Evolutionary conservation across 2,797 vertebrate genomes (phyloP), one percentile per base, ranked within the genome.

Genomic region (Chloroceryle amazona): DNA sequence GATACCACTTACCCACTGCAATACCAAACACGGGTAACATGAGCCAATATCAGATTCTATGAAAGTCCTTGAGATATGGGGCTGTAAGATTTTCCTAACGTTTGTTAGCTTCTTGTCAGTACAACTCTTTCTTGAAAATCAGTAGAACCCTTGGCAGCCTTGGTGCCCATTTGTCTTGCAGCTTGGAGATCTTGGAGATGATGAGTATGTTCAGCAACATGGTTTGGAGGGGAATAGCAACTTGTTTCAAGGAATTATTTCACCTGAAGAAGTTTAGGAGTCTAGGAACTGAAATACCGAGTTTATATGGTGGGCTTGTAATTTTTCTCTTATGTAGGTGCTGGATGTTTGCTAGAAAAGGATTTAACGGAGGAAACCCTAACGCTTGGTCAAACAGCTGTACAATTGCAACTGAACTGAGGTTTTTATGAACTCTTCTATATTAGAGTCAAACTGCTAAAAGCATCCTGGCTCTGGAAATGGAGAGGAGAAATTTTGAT

Each of bases 11-110:
- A n/a, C n/a, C n/a, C n/a, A n/a, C n/a, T n/a, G n/a, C n/a, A n/a
- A n/a, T n/a, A n/a, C n/a, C n/a, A n/a, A n/a, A n/a, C n/a, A n/a
- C n/a, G n/a, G n/a, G n/a, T 49, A 28, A 21, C 5, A 6, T 0
- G 1, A 29, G 58, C 12, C 47, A 28, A 3, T 52, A 31, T 12
- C 52, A 55, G 52, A 19, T 78, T 78, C 35, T 67, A 4, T 23
- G 4, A 14, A 41, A 42, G 20, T 6, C 23, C 12, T 7, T 13
- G 37, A 21, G 52, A 9, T 33, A 2, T 0, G 2, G 6, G 6
- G 5, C 37, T 41, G 44, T 8, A 54, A 31, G 14, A n/a, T 31
- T 71, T 89, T 39, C 33, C 31, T 52, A 23, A 7, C 52, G n/a
- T 60, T 78, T 3, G 10, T 52, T 51, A 47, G 29, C n/a, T 51